These are phyloP conservation scores for Macrosteles quadrilineatus DNA, from an alignment of 1,140 invertebrate genomes.

Conservation along the genomic window DNA sequence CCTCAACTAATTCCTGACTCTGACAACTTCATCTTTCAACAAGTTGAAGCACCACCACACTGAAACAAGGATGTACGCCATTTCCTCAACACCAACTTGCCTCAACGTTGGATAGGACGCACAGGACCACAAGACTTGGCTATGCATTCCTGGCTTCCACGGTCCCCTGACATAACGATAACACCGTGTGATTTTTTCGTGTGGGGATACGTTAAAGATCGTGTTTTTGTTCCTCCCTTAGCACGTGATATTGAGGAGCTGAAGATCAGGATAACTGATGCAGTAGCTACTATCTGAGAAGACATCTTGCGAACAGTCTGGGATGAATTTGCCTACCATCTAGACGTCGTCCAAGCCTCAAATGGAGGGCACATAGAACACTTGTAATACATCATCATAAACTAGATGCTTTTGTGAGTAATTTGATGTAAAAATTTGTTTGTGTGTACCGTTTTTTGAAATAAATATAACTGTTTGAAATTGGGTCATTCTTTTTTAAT, in stretches of 20 bases:
- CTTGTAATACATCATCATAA: constrained; percentile 8
- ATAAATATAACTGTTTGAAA: not conserved
- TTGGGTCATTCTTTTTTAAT: constrained; percentile 1
- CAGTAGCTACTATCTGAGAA: constrained; percentile 2
- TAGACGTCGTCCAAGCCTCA: constrained; percentile 1
- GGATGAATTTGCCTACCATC: constrained; percentile 3
- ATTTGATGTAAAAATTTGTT: constrained; percentile 17
- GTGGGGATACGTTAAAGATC: constrained; percentile 11
- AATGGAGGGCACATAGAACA: constrained; percentile 3
- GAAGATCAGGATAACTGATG: not conserved
- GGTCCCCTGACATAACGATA: not conserved
- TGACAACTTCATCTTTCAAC: not conserved
- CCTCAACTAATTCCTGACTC: not conserved
- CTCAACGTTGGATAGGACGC: constrained; percentile 3
- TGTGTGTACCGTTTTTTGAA: not conserved
- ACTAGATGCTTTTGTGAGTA: constrained; percentile 10
- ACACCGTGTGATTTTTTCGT: not conserved
- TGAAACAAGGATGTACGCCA: not conserved
- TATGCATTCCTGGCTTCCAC: not conserved
- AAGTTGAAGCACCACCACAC: not conserved
- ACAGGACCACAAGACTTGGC: constrained; percentile 2
- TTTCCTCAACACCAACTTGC: constrained; percentile 9
- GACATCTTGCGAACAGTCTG: not conserved
- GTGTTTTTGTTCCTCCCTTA: not conserved
- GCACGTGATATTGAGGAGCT: constrained; percentile 8